Evolutionary conservation across 2,797 vertebrate species (phyloP), one percentile per base, ranked within the genome.

Genomic region (Rhyacichthys aspro): DNA sequence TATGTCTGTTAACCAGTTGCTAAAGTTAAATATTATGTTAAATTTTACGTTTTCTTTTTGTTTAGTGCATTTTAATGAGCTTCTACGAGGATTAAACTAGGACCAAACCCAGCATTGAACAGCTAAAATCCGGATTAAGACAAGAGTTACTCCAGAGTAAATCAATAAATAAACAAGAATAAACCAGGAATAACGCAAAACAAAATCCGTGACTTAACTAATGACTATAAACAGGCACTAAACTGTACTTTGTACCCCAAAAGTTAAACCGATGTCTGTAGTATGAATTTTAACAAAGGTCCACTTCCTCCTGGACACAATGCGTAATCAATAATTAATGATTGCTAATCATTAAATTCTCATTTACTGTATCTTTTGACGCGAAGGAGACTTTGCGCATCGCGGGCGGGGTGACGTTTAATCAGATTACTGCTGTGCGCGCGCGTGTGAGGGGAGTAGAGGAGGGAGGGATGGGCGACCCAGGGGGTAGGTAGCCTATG

Each of bases 361-460:
- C 36, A 17, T 8, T 34, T 17, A 34, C 28, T 7, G 9, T 16
- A 17, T 50, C 5, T 37, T 50, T 16, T 11, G n/a, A 11, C 34
- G 33, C 32, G 11, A 18, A 48, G 56, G 68, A 50, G 55, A 70
- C 14, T 71, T 76, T 76, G 41, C 62, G 67, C 65, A 69, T 72
- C 32, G 68, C 67, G 38, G 65, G 39, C 10, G 67, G 82, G 70
- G 68, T 73, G 80, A 67, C 67, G 72, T 87, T 78, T 83, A 85
- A 85, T 85, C 60, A 80, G 74, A 81, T 86, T 78, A 84, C 55
- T 57, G 52, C 28, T 49, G 48, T 59, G 63, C 11, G 43, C 41
- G 64, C 12, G 61, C 11, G 28, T 14, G 50, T 47, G 75, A 6
- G 39, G 65, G 15, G 34, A 9, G 34, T 6, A 58, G 34, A 23